These are phyloP conservation scores for Neoitamus cyanurus DNA, from an alignment of 2,888 invertebrate species.

Conservation along the genomic window DNA sequence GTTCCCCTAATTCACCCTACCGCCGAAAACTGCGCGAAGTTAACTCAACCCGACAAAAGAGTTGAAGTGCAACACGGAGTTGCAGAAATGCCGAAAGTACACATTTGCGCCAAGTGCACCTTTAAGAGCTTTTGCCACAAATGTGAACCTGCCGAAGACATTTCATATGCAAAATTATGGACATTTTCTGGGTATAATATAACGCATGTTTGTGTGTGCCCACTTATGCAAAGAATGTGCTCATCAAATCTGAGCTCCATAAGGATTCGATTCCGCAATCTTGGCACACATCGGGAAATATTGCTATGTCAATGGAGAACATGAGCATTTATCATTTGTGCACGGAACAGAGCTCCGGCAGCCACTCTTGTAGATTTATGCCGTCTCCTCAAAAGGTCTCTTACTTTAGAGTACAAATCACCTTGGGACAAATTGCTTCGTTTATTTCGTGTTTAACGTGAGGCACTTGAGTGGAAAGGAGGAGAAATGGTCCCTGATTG, in stretches of 20 bases:
- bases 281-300: background rate
- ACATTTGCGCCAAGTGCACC: background rate
- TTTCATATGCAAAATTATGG: background rate
- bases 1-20: background rate
- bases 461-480: background rate
- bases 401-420: background rate
- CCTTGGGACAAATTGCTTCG: conserved; percentile 11
- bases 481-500: background rate
- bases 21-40: background rate
- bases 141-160: background rate
- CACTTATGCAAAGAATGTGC: background rate
- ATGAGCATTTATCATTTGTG: background rate
- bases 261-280: background rate
- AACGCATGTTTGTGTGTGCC: background rate
- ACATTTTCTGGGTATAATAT: background rate
- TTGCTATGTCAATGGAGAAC: background rate
- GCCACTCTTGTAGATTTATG: background rate
- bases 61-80: background rate
- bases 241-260: background rate
- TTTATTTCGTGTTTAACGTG: background rate
- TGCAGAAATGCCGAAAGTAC: background rate
- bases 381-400: background rate
- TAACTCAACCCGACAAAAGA: background rate
- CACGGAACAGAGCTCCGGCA: background rate
- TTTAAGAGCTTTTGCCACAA: background rate